Evolutionary conservation across 2,797 vertebrate genomes (phyloP).

Genomic region (Vespertilio murinus): DNA sequence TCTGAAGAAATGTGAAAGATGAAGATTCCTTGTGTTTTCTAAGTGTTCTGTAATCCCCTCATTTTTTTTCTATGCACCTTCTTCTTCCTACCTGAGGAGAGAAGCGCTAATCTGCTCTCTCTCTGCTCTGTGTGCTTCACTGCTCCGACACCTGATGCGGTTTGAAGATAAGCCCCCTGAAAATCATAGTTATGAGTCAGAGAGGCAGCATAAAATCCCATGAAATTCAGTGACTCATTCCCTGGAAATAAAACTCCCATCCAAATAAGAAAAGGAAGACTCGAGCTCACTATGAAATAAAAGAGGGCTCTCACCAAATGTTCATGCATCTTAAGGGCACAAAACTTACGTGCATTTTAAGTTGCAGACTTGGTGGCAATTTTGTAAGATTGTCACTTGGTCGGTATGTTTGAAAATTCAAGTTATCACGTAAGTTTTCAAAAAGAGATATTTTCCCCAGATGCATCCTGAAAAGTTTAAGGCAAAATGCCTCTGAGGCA

Average conservation of each 20-base stretch:
- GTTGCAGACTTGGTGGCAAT: background rate
- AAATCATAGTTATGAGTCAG: background rate
- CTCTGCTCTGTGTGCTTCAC: slow-evolving; percentile 21
- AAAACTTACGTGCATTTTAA: background rate
- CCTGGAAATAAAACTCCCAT: slow-evolving; percentile 1
- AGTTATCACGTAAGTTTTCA: background rate
- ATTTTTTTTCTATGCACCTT: background rate
- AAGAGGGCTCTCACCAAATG: background rate
- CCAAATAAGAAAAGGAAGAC: slow-evolving; percentile 13
- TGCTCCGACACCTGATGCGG: background rate
- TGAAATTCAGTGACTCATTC: slow-evolving; percentile 28
- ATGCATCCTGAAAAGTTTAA: background rate
- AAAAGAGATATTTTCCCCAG: background rate
- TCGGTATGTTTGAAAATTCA: background rate
- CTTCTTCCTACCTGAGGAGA: background rate
- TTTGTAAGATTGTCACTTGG: background rate
- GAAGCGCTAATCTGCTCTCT: background rate
- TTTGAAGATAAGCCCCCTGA: background rate
- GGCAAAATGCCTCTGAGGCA: background rate
- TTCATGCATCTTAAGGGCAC: background rate
- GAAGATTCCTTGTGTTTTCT: background rate
- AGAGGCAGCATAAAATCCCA: background rate
- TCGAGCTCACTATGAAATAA: background rate
- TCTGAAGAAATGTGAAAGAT: background rate
- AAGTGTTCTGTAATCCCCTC: background rate